Conservation (phyloP, 2,113 vertebrate species). For the Ariopsis seemanni region DNA sequence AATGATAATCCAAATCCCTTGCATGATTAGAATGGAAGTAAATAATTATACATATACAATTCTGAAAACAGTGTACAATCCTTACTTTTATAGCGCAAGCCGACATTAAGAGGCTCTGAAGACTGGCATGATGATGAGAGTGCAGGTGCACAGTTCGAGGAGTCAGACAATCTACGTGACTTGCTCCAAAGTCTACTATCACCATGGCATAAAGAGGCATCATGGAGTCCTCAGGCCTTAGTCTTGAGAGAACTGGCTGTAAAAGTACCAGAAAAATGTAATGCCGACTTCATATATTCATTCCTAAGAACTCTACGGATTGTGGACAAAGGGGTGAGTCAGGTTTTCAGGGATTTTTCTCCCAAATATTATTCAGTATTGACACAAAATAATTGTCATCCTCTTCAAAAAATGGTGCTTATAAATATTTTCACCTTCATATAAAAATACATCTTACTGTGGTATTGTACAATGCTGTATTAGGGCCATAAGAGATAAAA, state of each 20-base stretch:
- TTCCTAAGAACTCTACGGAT: slow-evolving; percentile 73
- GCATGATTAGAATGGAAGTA: neutral
- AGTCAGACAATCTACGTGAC: slow-evolving; percentile 62
- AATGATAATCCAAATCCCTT: neutral
- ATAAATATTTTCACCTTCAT: neutral
- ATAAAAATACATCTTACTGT: neutral
- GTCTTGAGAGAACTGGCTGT: slow-evolving; percentile 72
- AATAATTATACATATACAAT: neutral
- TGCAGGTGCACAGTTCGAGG: slow-evolving; percentile 54
- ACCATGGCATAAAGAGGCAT: slow-evolving; percentile 70
- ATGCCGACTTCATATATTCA: slow-evolving; percentile 56
- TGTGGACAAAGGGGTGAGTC: slow-evolving; percentile 75
- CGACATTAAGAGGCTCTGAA: neutral
- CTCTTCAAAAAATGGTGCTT: neutral
- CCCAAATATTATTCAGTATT: neutral
- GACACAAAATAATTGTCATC: neutral
- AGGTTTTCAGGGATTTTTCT: neutral
- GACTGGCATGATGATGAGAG: slow-evolving; percentile 35
- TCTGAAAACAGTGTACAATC: neutral
- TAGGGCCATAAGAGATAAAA: too few relatives aligned
- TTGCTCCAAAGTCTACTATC: slow-evolving; percentile 62
- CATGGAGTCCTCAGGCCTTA: slow-evolving; percentile 69
- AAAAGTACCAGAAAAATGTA: slow-evolving; percentile 56
- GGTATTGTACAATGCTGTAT: neutral
- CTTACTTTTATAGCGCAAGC: slow-evolving; percentile 6